These are phyloP conservation scores for Centropus bengalensis DNA, from an alignment of 2,113 vertebrate genomes.

Conservation along the genomic window DNA sequence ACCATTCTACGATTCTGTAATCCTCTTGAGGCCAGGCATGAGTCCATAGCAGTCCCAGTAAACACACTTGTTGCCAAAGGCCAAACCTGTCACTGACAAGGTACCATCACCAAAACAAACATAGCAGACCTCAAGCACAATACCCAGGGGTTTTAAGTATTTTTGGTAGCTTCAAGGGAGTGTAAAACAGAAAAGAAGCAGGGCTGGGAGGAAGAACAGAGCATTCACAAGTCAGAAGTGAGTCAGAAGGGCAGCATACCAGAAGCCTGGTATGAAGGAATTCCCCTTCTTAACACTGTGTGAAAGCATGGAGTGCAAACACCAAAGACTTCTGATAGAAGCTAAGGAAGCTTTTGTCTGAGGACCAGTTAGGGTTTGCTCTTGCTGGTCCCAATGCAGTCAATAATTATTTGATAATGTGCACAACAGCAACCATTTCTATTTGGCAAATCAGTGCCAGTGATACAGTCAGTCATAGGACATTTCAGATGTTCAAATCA, in stretches of 20 bases:
- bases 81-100: neutral
- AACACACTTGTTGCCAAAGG: too few species aligned
- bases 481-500: neutral
- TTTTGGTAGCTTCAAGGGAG: neutral
- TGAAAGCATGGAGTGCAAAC: neutral
- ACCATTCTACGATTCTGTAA: neutral
- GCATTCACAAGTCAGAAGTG: neutral
- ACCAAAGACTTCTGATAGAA: neutral
- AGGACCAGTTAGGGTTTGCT: neutral
- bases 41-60: too few species aligned
- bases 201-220: neutral
- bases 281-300: neutral
- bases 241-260: neutral
- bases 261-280: neutral
- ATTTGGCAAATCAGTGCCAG: neutral
- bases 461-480: neutral
- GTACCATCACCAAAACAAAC: neutral
- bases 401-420: neutral
- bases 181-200: neutral
- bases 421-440: neutral
- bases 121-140: accelerated
- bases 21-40: neutral
- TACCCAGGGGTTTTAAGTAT: neutral
- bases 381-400: neutral
- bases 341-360: neutral